Evolutionary conservation across 2,113 vertebrate species (phyloP).

Genomic region (Callipepla californica): DNA sequence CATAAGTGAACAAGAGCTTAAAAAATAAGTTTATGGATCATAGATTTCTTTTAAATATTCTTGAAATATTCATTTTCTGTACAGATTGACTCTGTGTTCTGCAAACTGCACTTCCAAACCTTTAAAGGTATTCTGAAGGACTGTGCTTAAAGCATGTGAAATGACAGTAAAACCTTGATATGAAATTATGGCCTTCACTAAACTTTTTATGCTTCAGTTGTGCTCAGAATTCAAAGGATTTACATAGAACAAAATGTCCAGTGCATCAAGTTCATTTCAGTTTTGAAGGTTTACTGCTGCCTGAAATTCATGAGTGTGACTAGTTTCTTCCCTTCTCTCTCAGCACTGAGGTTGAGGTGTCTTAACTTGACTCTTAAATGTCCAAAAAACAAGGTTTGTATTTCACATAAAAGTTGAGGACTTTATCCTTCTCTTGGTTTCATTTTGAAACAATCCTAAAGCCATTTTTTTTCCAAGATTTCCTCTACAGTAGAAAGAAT

Average conservation of each 20-base stretch:
- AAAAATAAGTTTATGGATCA: background rate
- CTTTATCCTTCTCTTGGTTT: background rate
- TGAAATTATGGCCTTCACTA: conserved; percentile 3
- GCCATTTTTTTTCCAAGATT: background rate
- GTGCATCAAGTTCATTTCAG: background rate
- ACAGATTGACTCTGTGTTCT: background rate
- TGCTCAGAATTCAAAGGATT: background rate
- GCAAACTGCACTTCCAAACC: background rate
- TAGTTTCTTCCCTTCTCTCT: background rate
- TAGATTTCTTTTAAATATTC: background rate
- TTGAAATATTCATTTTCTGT: background rate
- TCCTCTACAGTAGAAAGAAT: background rate
- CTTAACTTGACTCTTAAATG: background rate
- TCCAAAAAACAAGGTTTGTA: background rate
- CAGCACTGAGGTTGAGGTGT: background rate
- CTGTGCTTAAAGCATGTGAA: background rate
- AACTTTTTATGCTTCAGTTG: background rate
- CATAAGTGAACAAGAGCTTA: background rate
- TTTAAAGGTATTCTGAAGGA: conserved; percentile 35
- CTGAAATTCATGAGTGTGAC: background rate
- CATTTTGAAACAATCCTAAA: background rate
- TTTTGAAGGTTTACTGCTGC: conserved; percentile 19
- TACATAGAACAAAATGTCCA: conserved; percentile 3
- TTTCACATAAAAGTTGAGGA: background rate
- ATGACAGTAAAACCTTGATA: background rate